Evolutionary conservation across 2,797 vertebrate species (phyloP), one percentile per base, ranked within the genome.

Genomic region (Todus mexicanus): DNA sequence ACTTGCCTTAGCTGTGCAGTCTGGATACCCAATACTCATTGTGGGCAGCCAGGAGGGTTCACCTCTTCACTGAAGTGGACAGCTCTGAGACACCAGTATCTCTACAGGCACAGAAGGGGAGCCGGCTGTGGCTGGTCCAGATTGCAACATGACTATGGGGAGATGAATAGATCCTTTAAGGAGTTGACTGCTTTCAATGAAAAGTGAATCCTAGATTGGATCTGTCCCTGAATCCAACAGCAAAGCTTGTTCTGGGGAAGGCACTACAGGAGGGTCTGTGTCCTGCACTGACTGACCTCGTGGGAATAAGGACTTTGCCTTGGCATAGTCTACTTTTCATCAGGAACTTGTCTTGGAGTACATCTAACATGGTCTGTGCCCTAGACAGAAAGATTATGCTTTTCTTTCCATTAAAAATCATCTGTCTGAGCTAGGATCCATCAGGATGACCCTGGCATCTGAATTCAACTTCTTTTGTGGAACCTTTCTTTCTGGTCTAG

Each of bases 121-220:
- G 15, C 25, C 56, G 40, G 6, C 48, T 47, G 57, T 11, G 9
- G 64, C 65, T 2, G 1, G n/a, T 20, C 47, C 19, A 4, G 47
- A 9, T 4, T 50, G 31, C 2, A 2, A 2, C 12, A 40, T 1
- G 0, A 22, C 59, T 18, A 16, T 17, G 13, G 21, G 6, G 40
- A 19, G 35, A 26, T 20, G 21, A 59, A 61, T 6, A 27, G 21
- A 9, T 68, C 25, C 47, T 8, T 12, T 5, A 48, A 23, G 47
- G 20, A 65, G 18, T n/a, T 64, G 50, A 23, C 22, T 50, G 15
- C 50, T n/a, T 50, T 42, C 54, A 66, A 63, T 45, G 38, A 57
- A 60, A 29, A 16, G 5, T 22, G 35, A 64, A 33, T 54, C 29
- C 9, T 37, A 7, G 7, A 29, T 25, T 47, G 56, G 57, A 43